Evolutionary conservation across 2,888 invertebrate genomes (phyloP).

Genomic region (Perizoma affinitatum): DNA sequence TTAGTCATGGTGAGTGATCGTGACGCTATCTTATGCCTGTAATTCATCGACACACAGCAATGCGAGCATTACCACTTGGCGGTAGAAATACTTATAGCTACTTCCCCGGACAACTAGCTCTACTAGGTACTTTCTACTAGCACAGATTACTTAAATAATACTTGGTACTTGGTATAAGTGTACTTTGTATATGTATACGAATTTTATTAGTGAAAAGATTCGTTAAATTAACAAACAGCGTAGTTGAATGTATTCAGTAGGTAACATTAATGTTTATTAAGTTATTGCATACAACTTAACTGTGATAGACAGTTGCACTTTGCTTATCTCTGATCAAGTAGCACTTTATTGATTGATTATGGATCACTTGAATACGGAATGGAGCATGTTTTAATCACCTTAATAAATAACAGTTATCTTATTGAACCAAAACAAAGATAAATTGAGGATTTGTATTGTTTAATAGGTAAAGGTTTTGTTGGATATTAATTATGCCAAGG

Average conservation of each 20-base stretch:
- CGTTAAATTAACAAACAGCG: neutral
- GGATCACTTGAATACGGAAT: slow-evolving; percentile 30
- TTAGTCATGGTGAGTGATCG: too few species aligned
- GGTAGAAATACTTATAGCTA: too few species aligned
- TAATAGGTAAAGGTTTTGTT: neutral
- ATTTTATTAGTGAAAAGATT: too few species aligned
- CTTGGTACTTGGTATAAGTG: too few species aligned
- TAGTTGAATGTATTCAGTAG: slow-evolving; percentile 1
- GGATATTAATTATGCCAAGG: neutral
- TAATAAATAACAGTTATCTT: slow-evolving; percentile 33
- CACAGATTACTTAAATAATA: too few species aligned
- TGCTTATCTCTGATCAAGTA: slow-evolving; percentile 43
- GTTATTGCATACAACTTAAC: slow-evolving; percentile 31
- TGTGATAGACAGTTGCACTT: slow-evolving; percentile 42
- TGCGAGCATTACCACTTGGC: too few species aligned
- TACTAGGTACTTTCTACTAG: too few species aligned
- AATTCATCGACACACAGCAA: too few species aligned
- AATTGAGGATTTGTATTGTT: slow-evolving; percentile 11
- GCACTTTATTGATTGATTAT: slow-evolving; percentile 41
- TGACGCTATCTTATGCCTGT: too few species aligned
- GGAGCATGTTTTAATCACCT: slow-evolving; percentile 36
- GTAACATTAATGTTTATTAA: slow-evolving; percentile 26
- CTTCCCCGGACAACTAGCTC: too few species aligned
- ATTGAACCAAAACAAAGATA: slow-evolving; percentile 29
- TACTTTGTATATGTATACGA: too few species aligned